A percentile compares a stretch with the other conserved stretches of the same genome.
Evolutionary conservation across 2,797 vertebrate species (phyloP).

Genomic region (Mycteria americana): DNA sequence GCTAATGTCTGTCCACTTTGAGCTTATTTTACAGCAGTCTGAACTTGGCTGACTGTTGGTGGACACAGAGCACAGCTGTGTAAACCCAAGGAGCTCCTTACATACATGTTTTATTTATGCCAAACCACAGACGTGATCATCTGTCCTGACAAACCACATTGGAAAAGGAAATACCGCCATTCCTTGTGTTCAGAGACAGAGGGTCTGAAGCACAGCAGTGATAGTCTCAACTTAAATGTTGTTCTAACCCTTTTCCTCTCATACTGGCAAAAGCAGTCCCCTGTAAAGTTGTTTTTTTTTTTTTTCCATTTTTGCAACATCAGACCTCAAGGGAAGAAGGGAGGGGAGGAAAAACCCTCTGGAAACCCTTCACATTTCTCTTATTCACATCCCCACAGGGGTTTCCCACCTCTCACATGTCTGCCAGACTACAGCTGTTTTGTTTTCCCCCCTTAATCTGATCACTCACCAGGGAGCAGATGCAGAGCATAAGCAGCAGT

Average conservation of each 20-base stretch:
- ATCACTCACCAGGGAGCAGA: background rate
- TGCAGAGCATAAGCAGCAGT: background rate
- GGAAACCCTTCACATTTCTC: background rate
- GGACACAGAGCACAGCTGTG: background rate
- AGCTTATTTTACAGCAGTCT: background rate
- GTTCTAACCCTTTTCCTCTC: background rate
- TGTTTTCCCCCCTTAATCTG: background rate
- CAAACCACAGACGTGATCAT: background rate
- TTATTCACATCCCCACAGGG: background rate
- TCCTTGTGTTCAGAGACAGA: background rate
- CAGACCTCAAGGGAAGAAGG: background rate
- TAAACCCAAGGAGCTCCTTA: background rate
- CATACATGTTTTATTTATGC: background rate
- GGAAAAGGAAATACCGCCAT: background rate
- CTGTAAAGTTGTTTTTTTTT: background rate
- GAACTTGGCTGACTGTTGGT: background rate
- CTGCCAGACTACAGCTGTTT: background rate
- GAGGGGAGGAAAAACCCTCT: background rate
- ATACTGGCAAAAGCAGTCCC: background rate
- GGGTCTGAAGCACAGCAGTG: background rate
- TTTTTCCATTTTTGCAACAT: background rate
- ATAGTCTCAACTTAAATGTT: background rate
- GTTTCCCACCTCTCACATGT: background rate
- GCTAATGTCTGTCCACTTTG: fast-evolving
- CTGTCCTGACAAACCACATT: fast-evolving